Conservation (phyloP, 1,140 invertebrate genomes). For the Ladona fulva region DNA sequence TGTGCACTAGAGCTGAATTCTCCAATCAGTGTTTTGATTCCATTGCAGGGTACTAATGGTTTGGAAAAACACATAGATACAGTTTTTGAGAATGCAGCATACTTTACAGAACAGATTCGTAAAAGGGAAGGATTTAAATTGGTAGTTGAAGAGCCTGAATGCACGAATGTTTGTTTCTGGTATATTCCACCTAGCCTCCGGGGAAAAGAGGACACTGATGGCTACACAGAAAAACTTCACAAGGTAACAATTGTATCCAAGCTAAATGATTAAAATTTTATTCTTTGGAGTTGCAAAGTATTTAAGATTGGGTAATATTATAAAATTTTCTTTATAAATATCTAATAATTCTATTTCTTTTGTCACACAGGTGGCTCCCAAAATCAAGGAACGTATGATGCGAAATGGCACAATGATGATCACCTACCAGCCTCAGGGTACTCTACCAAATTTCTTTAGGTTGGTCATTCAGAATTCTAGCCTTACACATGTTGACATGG, state of each 20-base stretch:
- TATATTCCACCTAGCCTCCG: constrained; percentile 75
- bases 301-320: not conserved
- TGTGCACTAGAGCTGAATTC: no score
- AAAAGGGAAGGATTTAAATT: constrained; percentile 60
- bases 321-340: not conserved
- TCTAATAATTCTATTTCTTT: not conserved
- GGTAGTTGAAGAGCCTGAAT: constrained; percentile 72
- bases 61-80: constrained; percentile 71
- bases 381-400: constrained; percentile 91
- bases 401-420: constrained; percentile 90
- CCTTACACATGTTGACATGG: constrained; percentile 67
- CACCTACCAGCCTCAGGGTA: constrained; percentile 79
- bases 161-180: constrained; percentile 93
- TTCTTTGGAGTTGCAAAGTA: not conserved
- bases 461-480: constrained; percentile 86
- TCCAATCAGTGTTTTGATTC: no score
- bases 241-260: constrained; percentile 36
- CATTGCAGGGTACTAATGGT: constrained; percentile 59
- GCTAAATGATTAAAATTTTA: not conserved
- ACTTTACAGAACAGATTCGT: constrained; percentile 58
- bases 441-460: constrained; percentile 84
- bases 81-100: constrained; percentile 62
- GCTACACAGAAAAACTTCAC: constrained; percentile 60
- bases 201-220: constrained; percentile 43
- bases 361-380: constrained; percentile 62